These are phyloP conservation scores for Danionella dracula DNA, from an alignment of 2,797 vertebrate species.

Conservation along the genomic window DNA sequence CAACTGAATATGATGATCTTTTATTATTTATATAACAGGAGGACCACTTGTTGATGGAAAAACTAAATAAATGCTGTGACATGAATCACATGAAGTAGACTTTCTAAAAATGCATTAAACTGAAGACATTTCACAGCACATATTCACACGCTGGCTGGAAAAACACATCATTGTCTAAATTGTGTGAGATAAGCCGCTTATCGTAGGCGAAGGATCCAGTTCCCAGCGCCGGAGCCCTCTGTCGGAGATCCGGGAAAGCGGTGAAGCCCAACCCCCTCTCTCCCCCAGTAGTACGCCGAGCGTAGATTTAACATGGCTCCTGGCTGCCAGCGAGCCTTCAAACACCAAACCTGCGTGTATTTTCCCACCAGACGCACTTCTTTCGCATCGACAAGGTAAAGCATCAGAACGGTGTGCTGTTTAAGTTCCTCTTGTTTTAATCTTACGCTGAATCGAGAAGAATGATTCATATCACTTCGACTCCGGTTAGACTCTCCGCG, in stretches of 20 bases:
- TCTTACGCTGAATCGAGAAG: slow-evolving; percentile 9
- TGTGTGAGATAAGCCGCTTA: slow-evolving; percentile 40
- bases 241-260: slow-evolving; percentile 48
- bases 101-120: too few species aligned
- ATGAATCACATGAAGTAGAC: too few species aligned
- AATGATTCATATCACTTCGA: slow-evolving; percentile 24
- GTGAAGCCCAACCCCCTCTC: slow-evolving; percentile 40
- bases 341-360: slow-evolving; percentile 49
- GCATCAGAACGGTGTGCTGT: not conserved
- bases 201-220: slow-evolving; percentile 33
- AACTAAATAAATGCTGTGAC: too few species aligned
- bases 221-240: slow-evolving; percentile 51
- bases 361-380: slow-evolving; percentile 22
- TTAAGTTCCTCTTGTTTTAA: not conserved
- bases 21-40: too few species aligned
- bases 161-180: slow-evolving; percentile 22
- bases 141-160: not conserved
- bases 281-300: slow-evolving; percentile 28
- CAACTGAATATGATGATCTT: too few species aligned
- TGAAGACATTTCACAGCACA: not conserved
- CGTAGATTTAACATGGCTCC: slow-evolving; percentile 59
- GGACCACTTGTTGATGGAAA: too few species aligned
- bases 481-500: slow-evolving; percentile 27
- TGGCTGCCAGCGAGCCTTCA: slow-evolving; percentile 46
- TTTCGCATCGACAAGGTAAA: slow-evolving; percentile 41